Percentiles rank a stretch among this genome's conserved stretches.
phyloP scores from a whole-genome alignment of 1,140 invertebrate species.

The Nephila pilipes region DNA sequence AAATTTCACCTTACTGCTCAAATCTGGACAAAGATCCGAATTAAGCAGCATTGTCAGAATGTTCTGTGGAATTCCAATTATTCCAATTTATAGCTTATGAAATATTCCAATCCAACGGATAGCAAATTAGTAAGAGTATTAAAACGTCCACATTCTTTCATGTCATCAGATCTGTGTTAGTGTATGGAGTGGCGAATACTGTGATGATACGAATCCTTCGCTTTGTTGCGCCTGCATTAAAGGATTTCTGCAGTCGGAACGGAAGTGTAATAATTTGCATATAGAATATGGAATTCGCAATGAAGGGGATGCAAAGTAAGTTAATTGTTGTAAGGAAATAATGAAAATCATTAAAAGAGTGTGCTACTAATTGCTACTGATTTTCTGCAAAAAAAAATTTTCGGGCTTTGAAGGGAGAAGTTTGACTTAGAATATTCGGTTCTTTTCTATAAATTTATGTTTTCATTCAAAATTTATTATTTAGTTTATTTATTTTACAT shows the following conservation, averaged over 20 bases:
- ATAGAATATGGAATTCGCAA: no score
- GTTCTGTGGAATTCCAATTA: not conserved
- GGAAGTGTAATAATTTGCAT: no score
- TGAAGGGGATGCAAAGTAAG: no score
- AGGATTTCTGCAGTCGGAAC: not conserved
- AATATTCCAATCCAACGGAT: not conserved
- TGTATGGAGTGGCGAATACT: not conserved
- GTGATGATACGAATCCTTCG: not conserved
- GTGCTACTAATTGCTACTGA: no score
- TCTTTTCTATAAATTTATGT: no score
- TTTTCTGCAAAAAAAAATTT: no score
- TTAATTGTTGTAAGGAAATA: no score
- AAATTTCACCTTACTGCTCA: not conserved
- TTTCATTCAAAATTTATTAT: no score
- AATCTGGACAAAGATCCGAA: not conserved
- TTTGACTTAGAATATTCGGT: no score
- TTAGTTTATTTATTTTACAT: no score
- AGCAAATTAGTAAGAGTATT: not conserved
- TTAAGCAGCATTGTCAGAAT: not conserved
- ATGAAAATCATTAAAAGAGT: no score
- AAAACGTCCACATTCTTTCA: not conserved
- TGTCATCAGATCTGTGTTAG: not conserved
- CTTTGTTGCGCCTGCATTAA: not conserved
- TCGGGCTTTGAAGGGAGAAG: no score
- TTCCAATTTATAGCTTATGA: constrained; percentile 1